Evolutionary conservation across 2,113 vertebrate genomes (phyloP), one percentile per base, ranked within the genome.

Genomic region (Charina bottae): DNA sequence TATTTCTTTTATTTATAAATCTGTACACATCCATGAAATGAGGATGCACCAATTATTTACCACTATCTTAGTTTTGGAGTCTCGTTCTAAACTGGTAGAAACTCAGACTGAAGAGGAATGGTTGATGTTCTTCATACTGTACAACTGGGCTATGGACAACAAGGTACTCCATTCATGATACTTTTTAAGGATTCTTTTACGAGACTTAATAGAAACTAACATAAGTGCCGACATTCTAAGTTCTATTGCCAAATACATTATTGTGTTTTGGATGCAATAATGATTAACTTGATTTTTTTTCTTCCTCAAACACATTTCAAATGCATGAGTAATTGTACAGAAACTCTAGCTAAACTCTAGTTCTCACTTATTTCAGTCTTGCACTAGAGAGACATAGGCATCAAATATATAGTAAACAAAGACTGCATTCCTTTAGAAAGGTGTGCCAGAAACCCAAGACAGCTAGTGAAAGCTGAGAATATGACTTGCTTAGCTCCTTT

Each of bases 401-500:
- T 86, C 87, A 93, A 42, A 87, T 93, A 92, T 89, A 93, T 85
- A 93, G 90, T 93, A 95, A 97, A 97, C 93, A 97, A 95, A 97
- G 97, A 95, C 93, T 90, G 93, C 95, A 97, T 97, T 98, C 96
- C 96, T 96, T 55, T 53, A 94, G 91, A 94, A 97, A 97, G 97
- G 97, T 96, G 97, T 96, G 97, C 95, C 97, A 95, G 97, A 97
- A 97, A 97, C 94, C 94, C 24, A 93, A 97, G 90, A 78, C 93
- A 95, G 92, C 85, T 90, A 93, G 83, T 90, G 7, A 53, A 95
- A 88, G 59, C 94, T 53, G 33, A 91, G 59, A 85, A 64, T 88
- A 90, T 94, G 95, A 96, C 68, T 91, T 89, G 78, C 93, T 96
- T 87, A 78, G 91, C 33, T 85, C 87, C 92, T 83, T 92, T 92